Evolutionary conservation across 2,888 invertebrate species (phyloP), one percentile per base, ranked within the genome.

Genomic region (Hydriomena furcata): DNA sequence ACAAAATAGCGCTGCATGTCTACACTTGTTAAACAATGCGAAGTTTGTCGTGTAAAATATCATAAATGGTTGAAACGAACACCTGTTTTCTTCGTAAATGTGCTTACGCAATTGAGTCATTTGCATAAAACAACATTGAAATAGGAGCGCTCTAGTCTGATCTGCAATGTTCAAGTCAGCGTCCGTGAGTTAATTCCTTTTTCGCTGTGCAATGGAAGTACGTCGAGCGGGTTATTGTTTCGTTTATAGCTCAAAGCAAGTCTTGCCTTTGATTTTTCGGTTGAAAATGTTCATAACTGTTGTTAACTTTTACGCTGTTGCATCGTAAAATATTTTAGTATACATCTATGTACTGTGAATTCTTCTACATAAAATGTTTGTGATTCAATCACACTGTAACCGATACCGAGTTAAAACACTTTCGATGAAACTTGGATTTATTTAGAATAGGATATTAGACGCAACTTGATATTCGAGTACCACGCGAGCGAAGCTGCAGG

Each of bases 51-150:
- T n/a, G n/a, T n/a, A n/a, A n/a, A n/a, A n/a, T n/a, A n/a, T n/a
- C n/a, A n/a, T n/a, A n/a, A n/a, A n/a, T n/a, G n/a, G n/a, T n/a
- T n/a, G n/a, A n/a, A n/a, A n/a, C n/a, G n/a, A n/a, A n/a, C n/a
- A n/a, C 7, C 38, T 20, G 10, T 24, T 32, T 43, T 35, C 10
- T 27, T 12, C 11, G 13, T 41, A 7, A 41, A 42, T 42, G 12
- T 8, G 10, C 10, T 17, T 7, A 49, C 25, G 65, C 66, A 65
- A 71, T 73, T 66, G 65, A 64, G 69, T 71, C 69, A 78, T 82
- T 80, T 78, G 71, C 73, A 69, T 73, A 61, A 65, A 70, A 81
- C 73, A 72, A 79, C 34, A 76, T 71, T 61, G 67, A 38, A 40
- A 46, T 45, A 23, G 21, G 43, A 34, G 13, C 23, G 21, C 35